Conservation (phyloP, 1,140 invertebrate species). For the Myzus persicae region DNA sequence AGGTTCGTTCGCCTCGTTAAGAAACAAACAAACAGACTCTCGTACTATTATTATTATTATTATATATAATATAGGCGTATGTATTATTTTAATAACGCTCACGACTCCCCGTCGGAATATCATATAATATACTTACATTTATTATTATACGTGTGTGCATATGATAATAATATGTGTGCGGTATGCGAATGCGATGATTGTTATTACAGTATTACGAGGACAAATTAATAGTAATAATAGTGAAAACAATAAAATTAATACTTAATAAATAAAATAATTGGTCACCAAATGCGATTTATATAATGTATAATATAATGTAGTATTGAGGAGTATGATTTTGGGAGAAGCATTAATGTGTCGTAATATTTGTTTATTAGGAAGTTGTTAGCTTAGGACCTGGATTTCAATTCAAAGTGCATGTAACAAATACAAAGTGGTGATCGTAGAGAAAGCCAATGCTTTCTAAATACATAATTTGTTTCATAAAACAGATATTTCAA, state of each 20-base stretch:
- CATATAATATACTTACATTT: background rate
- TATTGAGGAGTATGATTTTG: background rate
- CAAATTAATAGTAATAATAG: background rate
- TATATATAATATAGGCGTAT: slow-evolving; percentile 12
- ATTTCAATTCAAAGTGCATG: no score
- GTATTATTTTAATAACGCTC: slow-evolving; percentile 46
- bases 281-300: background rate
- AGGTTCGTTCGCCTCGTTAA: slow-evolving; percentile 37
- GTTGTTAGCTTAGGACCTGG: no score
- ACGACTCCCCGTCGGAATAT: slow-evolving; percentile 32
- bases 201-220: background rate
- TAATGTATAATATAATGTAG: no score
- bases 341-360: no score
- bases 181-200: background rate
- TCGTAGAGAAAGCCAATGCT: no score
- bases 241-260: background rate
- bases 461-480: no score
- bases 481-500: no score
- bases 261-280: background rate
- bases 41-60: background rate
- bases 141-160: background rate
- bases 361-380: no score
- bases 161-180: background rate
- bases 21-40: background rate
- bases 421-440: no score